phyloP scores from a whole-genome alignment of 2,888 invertebrate genomes.

The Pseudococcus jackbeardsleyi region DNA sequence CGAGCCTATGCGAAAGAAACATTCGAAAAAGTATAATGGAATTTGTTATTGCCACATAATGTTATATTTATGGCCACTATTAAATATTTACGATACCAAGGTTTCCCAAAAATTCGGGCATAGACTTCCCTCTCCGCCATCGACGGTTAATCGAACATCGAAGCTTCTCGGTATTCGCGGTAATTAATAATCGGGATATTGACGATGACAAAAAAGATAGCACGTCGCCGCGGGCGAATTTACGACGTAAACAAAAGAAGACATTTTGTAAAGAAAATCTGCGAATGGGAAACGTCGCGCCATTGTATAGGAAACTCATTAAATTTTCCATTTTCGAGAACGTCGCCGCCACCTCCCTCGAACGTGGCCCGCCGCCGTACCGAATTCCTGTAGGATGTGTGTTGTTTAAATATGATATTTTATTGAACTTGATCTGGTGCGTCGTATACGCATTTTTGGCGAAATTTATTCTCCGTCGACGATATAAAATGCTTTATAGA shows the following conservation, averaged over 20 bases:
- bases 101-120: slow-evolving; percentile 16
- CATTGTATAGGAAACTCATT: not conserved
- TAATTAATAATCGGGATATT: slow-evolving; percentile 4
- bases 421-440: not conserved
- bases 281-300: not conserved
- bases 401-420: not conserved
- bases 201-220: slow-evolving; percentile 14
- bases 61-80: slow-evolving; percentile 46
- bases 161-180: not conserved
- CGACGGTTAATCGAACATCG: not conserved
- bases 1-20: slow-evolving; percentile 3
- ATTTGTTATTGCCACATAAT: slow-evolving; percentile 51
- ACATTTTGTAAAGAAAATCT: slow-evolving; percentile 27
- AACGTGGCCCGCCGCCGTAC: too few relatives aligned
- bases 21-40: slow-evolving; percentile 47
- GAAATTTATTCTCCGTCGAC: not conserved
- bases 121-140: not conserved
- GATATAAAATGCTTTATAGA: not conserved
- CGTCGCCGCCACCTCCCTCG: not conserved
- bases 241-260: slow-evolving; percentile 23
- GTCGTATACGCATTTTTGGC: not conserved
- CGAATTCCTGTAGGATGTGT: not conserved
- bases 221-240: not conserved
- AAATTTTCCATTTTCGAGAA: not conserved
- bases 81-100: slow-evolving; percentile 49